Evolutionary conservation across 2,888 invertebrate genomes (phyloP), one percentile per base, ranked within the genome.

Genomic region (Mythimna albipuncta): DNA sequence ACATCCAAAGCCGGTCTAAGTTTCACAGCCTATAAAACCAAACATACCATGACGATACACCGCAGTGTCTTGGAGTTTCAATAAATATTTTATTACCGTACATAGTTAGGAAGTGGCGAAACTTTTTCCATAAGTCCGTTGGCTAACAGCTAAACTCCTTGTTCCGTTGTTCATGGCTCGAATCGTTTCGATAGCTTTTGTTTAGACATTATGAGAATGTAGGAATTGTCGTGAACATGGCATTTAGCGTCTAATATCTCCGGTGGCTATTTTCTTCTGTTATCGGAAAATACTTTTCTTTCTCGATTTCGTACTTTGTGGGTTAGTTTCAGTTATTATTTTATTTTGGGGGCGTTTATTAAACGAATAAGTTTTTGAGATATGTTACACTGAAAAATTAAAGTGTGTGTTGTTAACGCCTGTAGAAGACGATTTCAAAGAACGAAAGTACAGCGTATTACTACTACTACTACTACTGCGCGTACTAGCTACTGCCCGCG

Each of bases 131-230:
- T 93, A 92, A 92, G 89, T 89, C 85, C 84, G 79, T 79, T 82
- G 81, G 82, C 84, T 91, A 91, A 92, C 88, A 88, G 88, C 89
- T 88, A 87, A 91, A 91, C 89, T 90, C 85, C 84, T 77, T 83
- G 87, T 86, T 85, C 75, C 81, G 84, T 88, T 86, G 89, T 90
- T 91, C 89, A 88, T 88, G 89, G 83, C 85, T 89, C 81, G 87
- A 85, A 88, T 87, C 82, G 87, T 85, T 89, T 83, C 88, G 85
- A 94, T 92, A 85, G 91, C 92, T 89, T 93, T 94, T 94, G 93
- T 94, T 93, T 90, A 90, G 91, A 93, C 91, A 91, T 94, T 92
- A 93, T 90, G 90, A 88, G 91, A 92, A 91, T 89, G 91, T 93
- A 92, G 89, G 91, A 91, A 92, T 91, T 81, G 89, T 89, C 88